These are phyloP conservation scores for Protobothrops flavoviridis DNA, from an alignment of 2,113 vertebrate species.

Conservation along the genomic window DNA sequence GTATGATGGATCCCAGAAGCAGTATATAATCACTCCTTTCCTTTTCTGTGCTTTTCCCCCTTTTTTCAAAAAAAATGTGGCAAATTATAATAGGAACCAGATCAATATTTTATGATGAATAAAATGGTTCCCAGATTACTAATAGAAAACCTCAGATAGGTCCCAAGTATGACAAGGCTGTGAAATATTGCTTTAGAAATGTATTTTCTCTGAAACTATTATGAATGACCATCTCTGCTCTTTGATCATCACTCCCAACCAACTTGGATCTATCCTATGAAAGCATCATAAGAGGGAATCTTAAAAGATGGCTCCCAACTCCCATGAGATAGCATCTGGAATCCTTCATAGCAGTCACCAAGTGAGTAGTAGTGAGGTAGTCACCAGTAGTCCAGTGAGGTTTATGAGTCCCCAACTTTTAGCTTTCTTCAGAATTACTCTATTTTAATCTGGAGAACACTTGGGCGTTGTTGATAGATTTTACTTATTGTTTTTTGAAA, in stretches of 20 bases:
- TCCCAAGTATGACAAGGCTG: neutral
- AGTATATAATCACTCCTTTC: neutral
- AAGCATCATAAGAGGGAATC: neutral
- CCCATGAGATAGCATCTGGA: neutral
- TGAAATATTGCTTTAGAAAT: neutral
- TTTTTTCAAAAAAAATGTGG: neutral
- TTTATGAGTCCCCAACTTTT: neutral
- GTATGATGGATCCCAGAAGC: neutral
- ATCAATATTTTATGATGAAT: neutral
- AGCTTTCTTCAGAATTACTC: neutral
- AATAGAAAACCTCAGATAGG: neutral
- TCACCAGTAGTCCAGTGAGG: neutral
- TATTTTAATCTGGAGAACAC: neutral
- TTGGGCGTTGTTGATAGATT: neutral
- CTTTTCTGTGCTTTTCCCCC: neutral
- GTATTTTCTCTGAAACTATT: neutral
- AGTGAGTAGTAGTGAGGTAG: too few relatives aligned
- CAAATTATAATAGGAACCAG: neutral
- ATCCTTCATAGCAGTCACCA: neutral
- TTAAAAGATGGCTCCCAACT: neutral
- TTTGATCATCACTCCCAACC: neutral
- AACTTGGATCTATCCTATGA: neutral
- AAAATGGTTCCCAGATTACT: neutral
- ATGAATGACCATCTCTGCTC: neutral
- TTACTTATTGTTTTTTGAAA: neutral